A percentile compares a stretch with the other conserved stretches of the same genome.
phyloP scores from a whole-genome alignment of 2,797 vertebrate genomes.

The Pygocentrus nattereri region DNA sequence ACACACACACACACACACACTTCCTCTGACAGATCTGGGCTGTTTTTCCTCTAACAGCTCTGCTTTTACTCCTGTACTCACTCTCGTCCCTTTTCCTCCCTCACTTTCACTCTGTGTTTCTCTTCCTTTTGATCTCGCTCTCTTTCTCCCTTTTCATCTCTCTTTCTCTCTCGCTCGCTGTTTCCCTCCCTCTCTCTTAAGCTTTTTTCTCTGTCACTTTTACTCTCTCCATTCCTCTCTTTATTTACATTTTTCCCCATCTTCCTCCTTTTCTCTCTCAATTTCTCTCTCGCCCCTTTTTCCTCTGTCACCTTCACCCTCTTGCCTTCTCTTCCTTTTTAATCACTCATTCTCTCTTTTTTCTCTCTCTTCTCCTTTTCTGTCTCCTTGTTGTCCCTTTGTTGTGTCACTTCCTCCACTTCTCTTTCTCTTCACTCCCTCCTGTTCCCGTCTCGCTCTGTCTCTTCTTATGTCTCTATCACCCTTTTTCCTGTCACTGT shows the following conservation, averaged over 20 bases:
- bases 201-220: neutral
- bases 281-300: neutral
- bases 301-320: neutral
- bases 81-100: neutral
- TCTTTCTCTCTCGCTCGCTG: neutral
- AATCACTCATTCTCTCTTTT: neutral
- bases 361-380: no score
- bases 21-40: conserved; percentile 81
- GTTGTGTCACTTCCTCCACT: no score
- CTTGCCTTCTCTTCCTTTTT: neutral
- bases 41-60: conserved; percentile 62
- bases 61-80: neutral
- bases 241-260: neutral
- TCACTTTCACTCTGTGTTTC: neutral
- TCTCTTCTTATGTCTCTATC: no score
- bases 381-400: no score
- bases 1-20: conserved; percentile 63
- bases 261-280: neutral
- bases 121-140: neutral
- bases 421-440: no score
- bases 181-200: neutral
- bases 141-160: neutral
- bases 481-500: no score
- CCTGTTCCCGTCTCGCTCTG: no score
- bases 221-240: neutral